Evolutionary conservation across 1,140 invertebrate species (phyloP), one percentile per base, ranked within the genome.

Genomic region (Drosophila prosaltans): DNA sequence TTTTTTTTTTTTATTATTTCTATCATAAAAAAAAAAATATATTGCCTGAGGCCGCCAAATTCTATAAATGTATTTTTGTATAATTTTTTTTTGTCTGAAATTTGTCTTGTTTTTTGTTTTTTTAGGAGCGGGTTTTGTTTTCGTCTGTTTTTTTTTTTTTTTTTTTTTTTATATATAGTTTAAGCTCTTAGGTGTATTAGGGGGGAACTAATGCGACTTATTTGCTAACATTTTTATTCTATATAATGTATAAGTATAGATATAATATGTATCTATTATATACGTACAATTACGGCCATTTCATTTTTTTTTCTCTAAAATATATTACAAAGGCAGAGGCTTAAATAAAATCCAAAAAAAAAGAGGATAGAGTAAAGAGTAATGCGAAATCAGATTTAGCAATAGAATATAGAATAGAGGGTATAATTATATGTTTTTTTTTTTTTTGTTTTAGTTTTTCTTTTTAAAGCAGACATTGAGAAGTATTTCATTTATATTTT

Each of bases 261-360:
- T 36, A 59, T 36, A 59, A 59, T 45, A 45, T 24, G 48, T 54
- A 48, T 54, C 80, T 75, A 69, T 71, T 67, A 10, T 84, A 74
- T 51, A 71, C 74, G 21, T 88, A 86, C 72, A 89, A 89, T 75
- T 83, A 80, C 72, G 83, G 68, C 71, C 71, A 80, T 51, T 51
- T 51, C 21, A 51, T 51, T 26, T 51, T 51, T 51, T 24, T 4
- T 83, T 72, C 65, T 88, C 66, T 81, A 79, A 84, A 81, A 79
- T 89, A 89, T 89, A 89, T 90, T 89, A 89, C 84, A 89, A 83
- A 84, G 84, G 85, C 84, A 89, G 80, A 66, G 45, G 45, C 80
- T 76, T 69, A 81, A 68, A 54, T 54, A 76, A 72, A 72, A 80
- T 36, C 51, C 40, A 71, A 36, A 39, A 60, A 28, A 43, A 55